Base-by-base conservation (phyloP, 2,888 invertebrate species). In the Linnaemya vulpina region DNA sequence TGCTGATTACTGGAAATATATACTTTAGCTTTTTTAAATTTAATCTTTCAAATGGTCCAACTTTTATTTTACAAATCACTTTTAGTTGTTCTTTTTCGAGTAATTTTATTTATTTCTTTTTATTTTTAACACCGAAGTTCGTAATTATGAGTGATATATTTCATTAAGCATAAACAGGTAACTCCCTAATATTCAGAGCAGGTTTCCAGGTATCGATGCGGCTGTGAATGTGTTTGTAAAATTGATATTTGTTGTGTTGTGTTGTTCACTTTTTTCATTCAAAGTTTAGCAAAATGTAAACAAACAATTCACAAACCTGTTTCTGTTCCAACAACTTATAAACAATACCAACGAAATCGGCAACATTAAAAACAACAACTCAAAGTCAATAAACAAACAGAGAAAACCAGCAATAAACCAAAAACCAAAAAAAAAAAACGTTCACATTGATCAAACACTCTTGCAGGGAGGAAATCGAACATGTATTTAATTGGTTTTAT, bases 261-360 rank as follows among this genome's bases (percentile, higher is more conserved):
- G 62, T n/a, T 70, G 70, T 30, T 30, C 30, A 20, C 40, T 62
- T n/a, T 67, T 71, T 58, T 46, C 9, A 74, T 67, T 60, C 51
- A 58, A 74, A 62, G 68, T 74, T 76, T 73, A 67, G 58, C 53
- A 60, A 84, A 80, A 84, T 55, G 84, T 84, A 84, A 84, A 84
- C 84, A 84, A 84, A 84, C 84, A 84, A 62, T 76, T 67, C 70
- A 22, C 67, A 80, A 84, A 80, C 84, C 76, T 60, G 80, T 80
- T 80, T 60, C 51, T 65, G 53, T 74, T 49, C 46, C 35, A 71
- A 76, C 43, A 55, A 25, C 13, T 11, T 11, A 65, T 46, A 46
- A 55, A 58, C 11, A 38, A 49, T n/a, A 74, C 51, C 49, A 68
- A 46, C 20, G 38, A 25, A 20, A 15, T 62, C 46, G 35, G 60